Conservation (phyloP, 1,140 invertebrate genomes). For the Ceratoteleas bidentatus region DNA sequence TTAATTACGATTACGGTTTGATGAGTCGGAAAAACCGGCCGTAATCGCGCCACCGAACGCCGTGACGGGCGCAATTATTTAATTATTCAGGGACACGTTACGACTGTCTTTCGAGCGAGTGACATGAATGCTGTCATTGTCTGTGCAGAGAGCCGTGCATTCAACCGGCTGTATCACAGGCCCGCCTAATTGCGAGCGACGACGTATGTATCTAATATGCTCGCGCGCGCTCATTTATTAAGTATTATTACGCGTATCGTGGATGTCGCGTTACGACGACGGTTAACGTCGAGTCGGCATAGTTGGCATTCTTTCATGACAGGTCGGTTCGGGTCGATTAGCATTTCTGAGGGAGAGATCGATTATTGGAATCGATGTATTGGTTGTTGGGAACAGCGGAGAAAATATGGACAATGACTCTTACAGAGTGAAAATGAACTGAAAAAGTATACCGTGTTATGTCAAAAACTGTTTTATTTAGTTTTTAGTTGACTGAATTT, state of each 20-base stretch:
- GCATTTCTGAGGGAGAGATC: too few species aligned
- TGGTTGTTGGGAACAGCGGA: too few species aligned
- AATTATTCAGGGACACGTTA: slow-evolving; percentile 19
- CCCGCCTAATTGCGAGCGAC: slow-evolving; percentile 27
- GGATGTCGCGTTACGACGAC: slow-evolving; percentile 2
- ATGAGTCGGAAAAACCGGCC: neutral
- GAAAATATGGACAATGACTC: too few species aligned
- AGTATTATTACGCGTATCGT: slow-evolving; percentile 40
- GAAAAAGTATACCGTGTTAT: too few species aligned
- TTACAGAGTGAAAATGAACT: too few species aligned
- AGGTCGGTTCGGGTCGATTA: too few species aligned
- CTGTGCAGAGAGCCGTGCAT: neutral
- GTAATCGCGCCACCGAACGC: neutral
- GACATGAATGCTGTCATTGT: slow-evolving; percentile 33
- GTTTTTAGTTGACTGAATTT: too few species aligned
- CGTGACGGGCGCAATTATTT: slow-evolving; percentile 14
- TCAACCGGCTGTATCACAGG: slow-evolving; percentile 14
- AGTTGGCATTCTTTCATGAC: too few species aligned
- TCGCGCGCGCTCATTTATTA: slow-evolving; percentile 23
- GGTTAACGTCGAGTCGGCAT: too few species aligned
- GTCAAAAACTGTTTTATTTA: too few species aligned
- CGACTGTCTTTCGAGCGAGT: slow-evolving; percentile 13
- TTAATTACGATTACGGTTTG: neutral
- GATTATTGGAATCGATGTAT: too few species aligned
- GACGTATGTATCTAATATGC: slow-evolving; percentile 29